Evolutionary conservation across 2,113 vertebrate genomes (phyloP), one percentile per base, ranked within the genome.

Genomic region (Amphiprion percula): DNA sequence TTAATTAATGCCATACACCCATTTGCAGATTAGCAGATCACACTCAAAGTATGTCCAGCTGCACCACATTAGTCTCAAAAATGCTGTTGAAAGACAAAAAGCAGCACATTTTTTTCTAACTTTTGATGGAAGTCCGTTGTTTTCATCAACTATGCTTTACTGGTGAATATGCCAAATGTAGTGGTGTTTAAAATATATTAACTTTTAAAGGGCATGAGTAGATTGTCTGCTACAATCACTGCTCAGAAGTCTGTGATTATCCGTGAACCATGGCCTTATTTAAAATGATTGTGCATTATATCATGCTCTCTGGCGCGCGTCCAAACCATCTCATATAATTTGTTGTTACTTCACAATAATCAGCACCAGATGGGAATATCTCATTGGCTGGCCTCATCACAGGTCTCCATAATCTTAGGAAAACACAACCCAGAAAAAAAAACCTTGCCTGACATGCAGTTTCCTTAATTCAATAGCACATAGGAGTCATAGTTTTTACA

Each of bases 361-460:
- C 65, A 37, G 23, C 23, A 67, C 54, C 90, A 90, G 88, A 88
- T 91, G 88, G 81, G 77, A 69, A 56, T 46, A 33, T 67, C 79
- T 76, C 68, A 63, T 54, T 60, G 62, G 66, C 67, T 74, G 86
- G 84, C 74, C 44, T 71, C 67, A 50, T 70, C 28, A 3, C 65
- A 68, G 63, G 33, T 78, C 68, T 53, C 1, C 1, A 44, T 74
- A 61, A 82, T 77, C 69, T 82, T 80, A 80, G 44, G 74, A 72
- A 88, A 85, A 83, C 71, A 84, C 2, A 74, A 23, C n/a, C 1
- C 2, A 44, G 39, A 39, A 49, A 44, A 50, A 50, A 76, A 53
- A 54, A 17, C 1, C 0, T n/a, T 67, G 54, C 19, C 46, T 69
- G 52, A 77, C 69, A 76, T 47, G 23, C 33, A 64, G 28, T 70